These are phyloP conservation scores for Aphidius gifuensis DNA, from an alignment of 1,140 invertebrate species.

Conservation along the genomic window DNA sequence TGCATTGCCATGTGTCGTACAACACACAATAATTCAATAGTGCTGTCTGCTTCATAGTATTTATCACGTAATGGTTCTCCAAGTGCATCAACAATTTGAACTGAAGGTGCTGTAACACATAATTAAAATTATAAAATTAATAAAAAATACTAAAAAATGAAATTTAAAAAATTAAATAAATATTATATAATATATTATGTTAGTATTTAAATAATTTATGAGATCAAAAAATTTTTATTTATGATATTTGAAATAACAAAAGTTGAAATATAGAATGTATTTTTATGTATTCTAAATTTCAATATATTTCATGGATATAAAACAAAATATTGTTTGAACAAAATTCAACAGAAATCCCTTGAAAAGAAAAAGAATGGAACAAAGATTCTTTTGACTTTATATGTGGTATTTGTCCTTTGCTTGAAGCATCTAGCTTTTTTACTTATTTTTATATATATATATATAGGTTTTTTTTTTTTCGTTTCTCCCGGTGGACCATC, in stretches of 20 bases:
- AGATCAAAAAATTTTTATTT: too few relatives aligned
- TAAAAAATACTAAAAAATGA: background rate
- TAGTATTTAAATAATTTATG: too few relatives aligned
- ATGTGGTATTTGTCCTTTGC: constrained; percentile 11
- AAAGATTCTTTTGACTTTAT: constrained; percentile 12
- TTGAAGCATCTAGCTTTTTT: constrained; percentile 3
- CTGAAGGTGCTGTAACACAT: constrained; percentile 64
- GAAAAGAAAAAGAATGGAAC: constrained; percentile 4
- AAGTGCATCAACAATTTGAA: constrained; percentile 71
- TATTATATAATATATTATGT: background rate
- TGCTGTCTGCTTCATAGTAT: constrained; percentile 74
- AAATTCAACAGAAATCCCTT: constrained; percentile 13
- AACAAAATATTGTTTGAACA: constrained; percentile 6
- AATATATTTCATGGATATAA: constrained; percentile 6
- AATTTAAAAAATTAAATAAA: background rate
- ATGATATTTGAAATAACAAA: background rate
- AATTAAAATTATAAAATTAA: background rate
- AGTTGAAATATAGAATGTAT: background rate
- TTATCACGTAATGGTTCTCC: constrained; percentile 67
- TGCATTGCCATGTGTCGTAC: constrained; percentile 69
- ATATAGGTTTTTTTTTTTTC: background rate
- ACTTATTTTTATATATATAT: background rate
- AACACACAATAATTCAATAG: constrained; percentile 69
- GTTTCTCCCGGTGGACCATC: constrained; percentile 8
- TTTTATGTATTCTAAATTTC: background rate